These are phyloP conservation scores for Halichoerus grypus DNA, from an alignment of 2,113 vertebrate species.

Conservation along the genomic window DNA sequence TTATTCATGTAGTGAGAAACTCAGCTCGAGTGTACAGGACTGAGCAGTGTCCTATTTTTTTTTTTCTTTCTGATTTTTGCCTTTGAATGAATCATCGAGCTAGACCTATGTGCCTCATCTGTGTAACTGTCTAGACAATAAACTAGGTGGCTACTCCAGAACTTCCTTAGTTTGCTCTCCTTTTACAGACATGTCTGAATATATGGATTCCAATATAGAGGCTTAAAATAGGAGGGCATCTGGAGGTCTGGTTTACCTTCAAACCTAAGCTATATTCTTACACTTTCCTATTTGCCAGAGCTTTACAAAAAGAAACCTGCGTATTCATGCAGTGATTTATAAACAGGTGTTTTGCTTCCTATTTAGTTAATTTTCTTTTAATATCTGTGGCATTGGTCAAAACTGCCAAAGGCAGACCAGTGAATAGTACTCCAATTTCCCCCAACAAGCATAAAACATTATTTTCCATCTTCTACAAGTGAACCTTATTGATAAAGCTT, in stretches of 20 bases:
- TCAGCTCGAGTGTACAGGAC: neutral
- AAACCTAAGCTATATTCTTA: neutral
- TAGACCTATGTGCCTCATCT: neutral
- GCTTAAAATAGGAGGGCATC: neutral
- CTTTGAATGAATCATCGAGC: neutral
- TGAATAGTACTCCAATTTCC: constrained; percentile 11
- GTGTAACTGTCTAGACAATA: rapidly evolving
- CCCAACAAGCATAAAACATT: constrained; percentile 11
- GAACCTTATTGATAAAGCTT: constrained; percentile 30
- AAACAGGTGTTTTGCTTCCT: constrained; percentile 10
- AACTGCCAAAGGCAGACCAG: neutral
- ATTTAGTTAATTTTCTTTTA: constrained; percentile 52
- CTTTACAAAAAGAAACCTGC: neutral
- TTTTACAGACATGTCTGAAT: neutral
- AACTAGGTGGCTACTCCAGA: neutral
- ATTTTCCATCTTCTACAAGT: constrained; percentile 44
- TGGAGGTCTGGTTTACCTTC: neutral
- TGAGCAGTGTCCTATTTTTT: neutral
- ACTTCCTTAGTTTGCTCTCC: neutral
- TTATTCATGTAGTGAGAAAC: neutral
- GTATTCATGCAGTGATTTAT: neutral
- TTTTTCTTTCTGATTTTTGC: neutral
- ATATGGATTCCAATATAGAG: neutral
- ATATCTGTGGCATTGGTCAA: neutral
- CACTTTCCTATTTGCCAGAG: neutral